These are phyloP conservation scores for Protobothrops mucrosquamatus DNA, from an alignment of 2,113 vertebrate species.

Conservation along the genomic window DNA sequence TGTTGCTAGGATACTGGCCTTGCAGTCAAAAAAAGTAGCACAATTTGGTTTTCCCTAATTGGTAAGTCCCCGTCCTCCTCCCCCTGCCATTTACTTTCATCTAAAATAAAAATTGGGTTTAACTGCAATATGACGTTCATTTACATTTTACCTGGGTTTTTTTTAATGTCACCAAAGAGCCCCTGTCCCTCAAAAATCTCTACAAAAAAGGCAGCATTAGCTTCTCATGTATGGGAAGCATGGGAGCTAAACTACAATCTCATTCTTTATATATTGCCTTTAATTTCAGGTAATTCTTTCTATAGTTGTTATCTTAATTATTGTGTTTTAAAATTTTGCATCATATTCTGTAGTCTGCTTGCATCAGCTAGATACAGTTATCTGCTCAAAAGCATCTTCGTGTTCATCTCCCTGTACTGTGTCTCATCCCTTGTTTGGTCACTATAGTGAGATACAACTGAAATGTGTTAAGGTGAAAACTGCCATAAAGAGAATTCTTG, in stretches of 20 bases:
- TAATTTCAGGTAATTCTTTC: not conserved
- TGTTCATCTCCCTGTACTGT: not conserved
- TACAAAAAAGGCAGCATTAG: not conserved
- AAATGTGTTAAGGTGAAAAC: not conserved
- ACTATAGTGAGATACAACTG: not conserved
- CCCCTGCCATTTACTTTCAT: not conserved
- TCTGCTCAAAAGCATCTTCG: not conserved
- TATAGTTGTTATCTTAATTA: not conserved
- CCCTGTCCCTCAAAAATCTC: not conserved
- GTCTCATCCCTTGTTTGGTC: not conserved
- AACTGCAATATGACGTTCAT: constrained; percentile 3
- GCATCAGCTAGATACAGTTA: not conserved
- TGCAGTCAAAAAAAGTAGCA: constrained; percentile 55
- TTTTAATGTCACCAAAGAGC: not conserved
- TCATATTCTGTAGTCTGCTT: not conserved
- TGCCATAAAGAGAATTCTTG: not conserved
- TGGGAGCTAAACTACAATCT: not conserved
- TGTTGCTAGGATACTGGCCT: constrained; percentile 55
- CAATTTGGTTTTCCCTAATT: constrained; percentile 51
- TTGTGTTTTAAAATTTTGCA: not conserved
- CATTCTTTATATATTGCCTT: not conserved
- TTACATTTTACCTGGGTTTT: constrained; percentile 8
- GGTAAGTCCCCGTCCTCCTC: constrained; percentile 2
- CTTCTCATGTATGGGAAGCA: not conserved
- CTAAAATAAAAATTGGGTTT: not conserved